Evolutionary conservation across 2,113 vertebrate genomes (phyloP).

Genomic region (Phyllostomus discolor): DNA sequence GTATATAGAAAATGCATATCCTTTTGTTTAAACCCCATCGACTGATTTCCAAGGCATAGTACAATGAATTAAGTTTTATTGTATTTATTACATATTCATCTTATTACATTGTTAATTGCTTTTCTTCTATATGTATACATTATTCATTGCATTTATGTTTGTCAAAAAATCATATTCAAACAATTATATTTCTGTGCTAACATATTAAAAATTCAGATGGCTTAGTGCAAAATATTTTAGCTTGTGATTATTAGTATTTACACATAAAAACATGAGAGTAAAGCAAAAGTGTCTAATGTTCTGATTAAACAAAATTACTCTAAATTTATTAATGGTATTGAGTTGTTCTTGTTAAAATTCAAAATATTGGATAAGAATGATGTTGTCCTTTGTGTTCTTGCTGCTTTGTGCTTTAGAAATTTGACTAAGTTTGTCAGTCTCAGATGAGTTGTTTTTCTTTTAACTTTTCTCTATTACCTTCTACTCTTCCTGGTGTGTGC

Average conservation of each 20-base stretch:
- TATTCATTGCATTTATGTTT: background rate
- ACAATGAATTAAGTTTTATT: background rate
- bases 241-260: background rate
- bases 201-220: slow-evolving; percentile 4
- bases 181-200: background rate
- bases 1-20: background rate
- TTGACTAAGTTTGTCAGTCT: slow-evolving; percentile 4
- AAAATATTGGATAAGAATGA: background rate
- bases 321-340: background rate
- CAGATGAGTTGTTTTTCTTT: slow-evolving; percentile 12
- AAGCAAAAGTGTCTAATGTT: background rate
- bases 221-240: slow-evolving; percentile 30
- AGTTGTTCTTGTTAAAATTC: slow-evolving; percentile 26
- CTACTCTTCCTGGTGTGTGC: background rate
- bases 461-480: slow-evolving; percentile 8
- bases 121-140: background rate
- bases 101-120: background rate
- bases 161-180: background rate
- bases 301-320: background rate
- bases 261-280: background rate
- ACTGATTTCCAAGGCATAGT: background rate
- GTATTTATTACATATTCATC: background rate
- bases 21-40: background rate
- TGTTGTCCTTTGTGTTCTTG: background rate
- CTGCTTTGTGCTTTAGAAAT: slow-evolving; percentile 3